Evolutionary conservation across 2,113 vertebrate genomes (phyloP), one percentile per base, ranked within the genome.

Genomic region (Nematolebias whitei): DNA sequence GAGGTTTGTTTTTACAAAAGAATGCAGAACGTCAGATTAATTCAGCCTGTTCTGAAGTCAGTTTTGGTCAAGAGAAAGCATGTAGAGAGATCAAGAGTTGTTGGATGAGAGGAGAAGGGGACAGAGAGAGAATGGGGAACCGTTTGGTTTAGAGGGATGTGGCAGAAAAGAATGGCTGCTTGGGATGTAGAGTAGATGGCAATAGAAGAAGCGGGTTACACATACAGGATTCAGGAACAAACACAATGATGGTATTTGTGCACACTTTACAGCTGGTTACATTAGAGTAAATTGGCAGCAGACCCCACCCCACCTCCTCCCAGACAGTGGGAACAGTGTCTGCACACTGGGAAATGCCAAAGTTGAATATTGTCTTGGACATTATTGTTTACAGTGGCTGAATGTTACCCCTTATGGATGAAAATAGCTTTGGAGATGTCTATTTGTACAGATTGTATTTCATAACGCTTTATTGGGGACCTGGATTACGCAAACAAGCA

Each of bases 391-490:
- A 93, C 92, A 92, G 88, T 87, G 87, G 85, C 86, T 84, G 82
- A 89, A 89, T 89, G 89, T 91, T 89, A 89, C 86, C 84, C 86
- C 32, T 71, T 88, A 83, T 77, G 75, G 83, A 89, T 86, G 81
- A 89, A 90, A 85, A 91, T 91, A 89, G 84, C 80, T 85, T 90
- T 79, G 68, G 82, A 85, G 82, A 86, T 88, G 92, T 92, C 84
- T 93, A 80, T 93, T 93, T 93, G 88, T 91, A 87, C 91, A 89
- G 91, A 90, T 90, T 90, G 86, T 87, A 78, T 92, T 93, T 92
- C 92, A 89, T 90, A 91, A 89, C 73, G 81, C 79, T 85, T 89
- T 88, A 87, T 84, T 87, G 87, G 88, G 32, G 83, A 81, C 73
- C 87, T 82, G 67, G 78, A 88, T 88, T 78, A 82, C 82, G 89